These are phyloP conservation scores for Nebria salina DNA, from an alignment of 2,888 invertebrate genomes.

Conservation along the genomic window DNA sequence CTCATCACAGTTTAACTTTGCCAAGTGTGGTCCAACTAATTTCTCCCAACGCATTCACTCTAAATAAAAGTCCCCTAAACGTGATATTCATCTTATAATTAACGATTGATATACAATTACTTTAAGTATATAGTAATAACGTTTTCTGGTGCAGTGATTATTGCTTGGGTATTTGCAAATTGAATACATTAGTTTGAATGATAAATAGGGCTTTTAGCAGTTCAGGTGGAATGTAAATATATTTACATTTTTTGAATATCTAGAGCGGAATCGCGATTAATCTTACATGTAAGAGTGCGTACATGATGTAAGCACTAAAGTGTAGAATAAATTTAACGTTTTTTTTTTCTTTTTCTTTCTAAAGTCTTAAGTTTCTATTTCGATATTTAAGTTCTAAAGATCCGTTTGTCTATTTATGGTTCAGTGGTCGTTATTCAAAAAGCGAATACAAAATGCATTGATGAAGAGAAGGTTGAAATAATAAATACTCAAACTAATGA, in stretches of 20 bases:
- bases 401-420: neutral
- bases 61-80: too few relatives aligned
- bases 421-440: neutral
- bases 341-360: too few relatives aligned
- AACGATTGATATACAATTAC: too few relatives aligned
- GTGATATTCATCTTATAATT: too few relatives aligned
- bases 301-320: neutral
- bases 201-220: neutral
- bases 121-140: too few relatives aligned
- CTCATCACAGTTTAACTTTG: too few relatives aligned
- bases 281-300: neutral
- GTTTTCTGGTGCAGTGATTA: neutral
- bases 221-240: neutral
- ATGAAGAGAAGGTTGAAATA: conserved; percentile 22
- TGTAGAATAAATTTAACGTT: neutral
- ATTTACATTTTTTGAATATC: neutral
- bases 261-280: neutral
- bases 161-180: neutral
- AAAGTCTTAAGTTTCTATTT: neutral
- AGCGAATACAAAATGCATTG: neutral
- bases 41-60: too few relatives aligned
- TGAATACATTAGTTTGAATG: neutral
- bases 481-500: conserved; percentile 31
- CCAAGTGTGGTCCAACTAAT: too few relatives aligned
- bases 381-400: neutral